Percentiles rank a stretch among this genome's conserved stretches.
These are phyloP conservation scores for Macrostomum lignano DNA, from an alignment of 1,140 invertebrate species.

Conservation along the genomic window DNA sequence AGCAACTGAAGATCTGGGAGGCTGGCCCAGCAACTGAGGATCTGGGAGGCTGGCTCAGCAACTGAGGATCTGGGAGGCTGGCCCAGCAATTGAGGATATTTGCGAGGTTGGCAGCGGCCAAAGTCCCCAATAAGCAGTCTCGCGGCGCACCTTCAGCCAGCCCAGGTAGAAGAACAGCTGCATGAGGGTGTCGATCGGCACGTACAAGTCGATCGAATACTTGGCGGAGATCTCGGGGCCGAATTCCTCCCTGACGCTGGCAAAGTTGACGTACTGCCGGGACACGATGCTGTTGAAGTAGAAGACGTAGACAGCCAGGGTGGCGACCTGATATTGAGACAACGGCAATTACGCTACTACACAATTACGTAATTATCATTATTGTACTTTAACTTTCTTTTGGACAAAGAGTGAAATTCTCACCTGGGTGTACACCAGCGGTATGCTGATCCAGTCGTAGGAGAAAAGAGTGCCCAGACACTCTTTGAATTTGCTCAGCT, in stretches of 20 bases:
- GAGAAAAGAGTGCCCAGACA: conserved; percentile 45
- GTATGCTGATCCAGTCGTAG: conserved; percentile 85
- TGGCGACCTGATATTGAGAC: conserved; percentile 45
- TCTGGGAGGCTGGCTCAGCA: no score
- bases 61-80: no score
- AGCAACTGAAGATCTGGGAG: no score
- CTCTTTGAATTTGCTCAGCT: conserved; percentile 50
- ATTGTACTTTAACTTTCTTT: no score
- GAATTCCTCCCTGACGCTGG: no score
- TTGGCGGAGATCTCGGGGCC: no score
- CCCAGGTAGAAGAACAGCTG: conserved; percentile 75
- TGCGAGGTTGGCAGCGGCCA: no score
- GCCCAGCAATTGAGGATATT: no score
- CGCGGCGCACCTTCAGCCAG: conserved; percentile 68
- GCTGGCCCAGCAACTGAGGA: no score
- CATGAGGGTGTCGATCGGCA: conserved; percentile 56
- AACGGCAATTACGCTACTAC: no score
- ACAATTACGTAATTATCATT: no score
- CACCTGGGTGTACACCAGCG: conserved; percentile 87
- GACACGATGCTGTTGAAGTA: conserved; percentile 51
- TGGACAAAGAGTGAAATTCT: conserved; percentile 12
- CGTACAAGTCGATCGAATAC: conserved; percentile 55
- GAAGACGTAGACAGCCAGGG: conserved; percentile 61
- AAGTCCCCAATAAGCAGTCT: not conserved
- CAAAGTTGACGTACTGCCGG: conserved; percentile 32